phyloP scores from a whole-genome alignment of 1,140 invertebrate species.

The Harpegnathos saltator region DNA sequence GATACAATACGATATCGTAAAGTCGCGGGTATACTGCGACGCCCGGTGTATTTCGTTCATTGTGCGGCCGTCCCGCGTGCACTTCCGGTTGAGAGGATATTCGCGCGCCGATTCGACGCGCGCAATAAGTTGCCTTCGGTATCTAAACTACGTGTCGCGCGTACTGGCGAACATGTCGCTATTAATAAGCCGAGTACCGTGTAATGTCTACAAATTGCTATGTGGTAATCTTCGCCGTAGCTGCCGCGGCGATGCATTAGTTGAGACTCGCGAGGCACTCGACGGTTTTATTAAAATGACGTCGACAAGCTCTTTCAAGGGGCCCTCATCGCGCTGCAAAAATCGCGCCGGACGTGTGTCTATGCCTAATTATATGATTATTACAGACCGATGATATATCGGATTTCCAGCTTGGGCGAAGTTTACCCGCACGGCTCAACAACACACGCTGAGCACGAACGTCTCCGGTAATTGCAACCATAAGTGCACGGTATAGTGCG shows the following conservation, averaged over 20 bases:
- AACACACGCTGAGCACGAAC: no score
- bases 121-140: constrained; percentile 20
- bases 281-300: background rate
- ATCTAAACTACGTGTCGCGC: background rate
- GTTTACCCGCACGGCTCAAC: no score
- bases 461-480: no score
- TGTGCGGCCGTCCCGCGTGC: constrained; percentile 7
- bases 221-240: background rate
- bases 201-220: background rate
- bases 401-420: background rate
- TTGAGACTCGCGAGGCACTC: background rate
- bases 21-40: constrained; percentile 24
- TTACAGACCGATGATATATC: no score
- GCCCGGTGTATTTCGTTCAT: constrained; percentile 40
- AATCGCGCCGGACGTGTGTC: no score
- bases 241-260: background rate
- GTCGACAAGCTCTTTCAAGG: background rate
- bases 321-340: no score
- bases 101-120: constrained; percentile 7
- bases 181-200: constrained; percentile 19
- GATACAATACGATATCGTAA: constrained; percentile 56
- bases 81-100: constrained; percentile 27
- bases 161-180: background rate
- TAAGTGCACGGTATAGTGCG: no score
- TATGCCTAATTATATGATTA: no score